phyloP scores from a whole-genome alignment of 2,797 vertebrate genomes.

The Brachymystax lenok region DNA sequence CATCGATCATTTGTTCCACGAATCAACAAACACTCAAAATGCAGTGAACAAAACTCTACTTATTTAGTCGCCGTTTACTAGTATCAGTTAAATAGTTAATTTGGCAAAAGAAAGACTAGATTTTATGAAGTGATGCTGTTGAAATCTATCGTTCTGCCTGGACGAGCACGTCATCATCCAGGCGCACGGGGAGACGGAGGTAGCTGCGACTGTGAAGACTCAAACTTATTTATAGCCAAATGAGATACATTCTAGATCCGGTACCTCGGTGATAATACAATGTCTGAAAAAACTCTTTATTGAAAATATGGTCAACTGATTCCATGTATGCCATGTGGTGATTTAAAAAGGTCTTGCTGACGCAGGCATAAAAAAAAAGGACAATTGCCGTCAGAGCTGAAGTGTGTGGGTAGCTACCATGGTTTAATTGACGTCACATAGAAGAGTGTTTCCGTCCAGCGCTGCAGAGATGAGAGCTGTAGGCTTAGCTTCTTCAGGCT shows the following conservation, averaged over 20 bases:
- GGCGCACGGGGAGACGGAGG: not conserved
- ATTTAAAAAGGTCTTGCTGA: not conserved
- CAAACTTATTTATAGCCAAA: not conserved
- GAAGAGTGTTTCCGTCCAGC: not conserved
- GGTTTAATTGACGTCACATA: slow-evolving; percentile 12
- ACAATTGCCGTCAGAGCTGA: slow-evolving; percentile 16
- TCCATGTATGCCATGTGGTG: not conserved
- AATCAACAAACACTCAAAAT: too few species aligned
- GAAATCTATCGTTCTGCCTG: not conserved
- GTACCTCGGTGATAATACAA: not conserved
- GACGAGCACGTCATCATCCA: not conserved
- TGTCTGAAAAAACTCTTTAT: not conserved
- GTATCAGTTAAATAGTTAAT: not conserved
- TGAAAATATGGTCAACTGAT: not conserved
- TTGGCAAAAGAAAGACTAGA: not conserved
- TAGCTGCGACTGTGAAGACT: too few species aligned
- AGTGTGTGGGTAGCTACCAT: slow-evolving; percentile 13
- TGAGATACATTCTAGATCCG: not conserved
- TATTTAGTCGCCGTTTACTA: not conserved
- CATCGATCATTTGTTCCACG: too few species aligned
- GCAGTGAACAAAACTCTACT: not conserved
- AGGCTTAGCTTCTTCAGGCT: not conserved
- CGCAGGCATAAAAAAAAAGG: slow-evolving; percentile 8
- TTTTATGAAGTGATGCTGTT: not conserved
- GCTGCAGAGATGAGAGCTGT: not conserved